Base-by-base conservation (phyloP, 2,113 vertebrate genomes). In the Phalacrocorax pelagicus region DNA sequence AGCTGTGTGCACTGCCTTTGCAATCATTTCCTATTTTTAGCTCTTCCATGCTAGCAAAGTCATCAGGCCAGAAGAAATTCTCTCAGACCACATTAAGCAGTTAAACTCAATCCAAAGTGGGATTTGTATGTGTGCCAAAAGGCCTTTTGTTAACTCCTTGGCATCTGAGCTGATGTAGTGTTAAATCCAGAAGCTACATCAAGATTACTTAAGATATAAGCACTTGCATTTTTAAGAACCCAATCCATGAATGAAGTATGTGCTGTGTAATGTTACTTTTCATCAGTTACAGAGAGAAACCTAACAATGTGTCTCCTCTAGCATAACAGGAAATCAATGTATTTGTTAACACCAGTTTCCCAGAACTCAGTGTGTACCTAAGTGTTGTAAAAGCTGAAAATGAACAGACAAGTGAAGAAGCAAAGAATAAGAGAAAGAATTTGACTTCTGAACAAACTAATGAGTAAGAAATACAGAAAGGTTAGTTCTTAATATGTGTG, bases 241-340 rank as follows among this genome's bases (percentile, higher is more conserved):
- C 36, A 75, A 0, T 58, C 40, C 27, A 15, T 47, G 75, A 83
- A 65, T 52, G 27, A 88, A 58, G 22, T 46, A 49, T 9, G 4
- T 63, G 51, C 24, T 81, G 20, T 38, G 34, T 8, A 88, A 40
- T 22, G 30, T 65, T 91, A 7, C 22, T 90, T 91, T 92, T 54
- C 36, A 11, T 40, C 0, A 1, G 21, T 57, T 78, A 71, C 22
- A 81, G 57, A 72, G 32, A 78, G 30, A 90, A 91, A 86, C 11
- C 5, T 66, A 52, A 42, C 26, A 59, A 67, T 49, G 7, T 46
- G n/a, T 88, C 27, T 92, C 34, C 47, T 81, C 10, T 61, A 54
- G 20, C 10, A 38, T 18, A 96, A 72, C 74, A 96, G 44, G 34
- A 92, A 95, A 97, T 95, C 89, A 88, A 72, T 74, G 32, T 30